phyloP scores from a whole-genome alignment of 1,140 invertebrate species.

The Diorhabda elongata region DNA sequence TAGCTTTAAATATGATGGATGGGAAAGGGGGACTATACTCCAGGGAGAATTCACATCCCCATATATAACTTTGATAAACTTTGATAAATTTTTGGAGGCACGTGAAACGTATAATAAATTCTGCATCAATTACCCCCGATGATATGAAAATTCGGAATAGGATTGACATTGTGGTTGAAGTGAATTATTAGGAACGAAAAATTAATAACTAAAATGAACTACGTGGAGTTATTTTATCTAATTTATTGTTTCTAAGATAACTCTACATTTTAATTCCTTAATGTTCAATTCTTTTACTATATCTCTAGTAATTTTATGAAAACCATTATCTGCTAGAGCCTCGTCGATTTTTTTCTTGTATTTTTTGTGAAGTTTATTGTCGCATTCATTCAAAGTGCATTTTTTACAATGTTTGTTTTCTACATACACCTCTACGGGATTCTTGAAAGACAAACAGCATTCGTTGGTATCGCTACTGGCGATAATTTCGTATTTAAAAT shows the following conservation, averaged over 20 bases:
- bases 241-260: neutral
- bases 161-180: too few relatives aligned
- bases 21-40: too few relatives aligned
- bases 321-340: neutral
- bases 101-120: too few relatives aligned
- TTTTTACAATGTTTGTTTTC: conserved; percentile 5
- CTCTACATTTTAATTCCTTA: conserved; percentile 8
- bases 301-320: conserved; percentile 7
- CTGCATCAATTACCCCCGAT: too few relatives aligned
- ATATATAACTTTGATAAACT: too few relatives aligned
- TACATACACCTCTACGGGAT: neutral
- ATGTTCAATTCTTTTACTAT: conserved; percentile 7
- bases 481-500: neutral
- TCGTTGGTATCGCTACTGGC: neutral
- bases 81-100: too few relatives aligned
- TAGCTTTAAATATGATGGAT: too few relatives aligned
- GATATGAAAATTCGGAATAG: too few relatives aligned
- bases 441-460: conserved; percentile 4
- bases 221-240: too few relatives aligned
- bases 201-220: too few relatives aligned
- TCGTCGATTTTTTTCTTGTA: conserved; percentile 5
- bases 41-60: too few relatives aligned
- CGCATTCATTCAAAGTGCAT: conserved; percentile 7
- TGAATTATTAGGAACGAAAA: too few relatives aligned
- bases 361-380: neutral